Conservation (phyloP, 2,797 vertebrate species). For the Halcyon leucocephala region DNA sequence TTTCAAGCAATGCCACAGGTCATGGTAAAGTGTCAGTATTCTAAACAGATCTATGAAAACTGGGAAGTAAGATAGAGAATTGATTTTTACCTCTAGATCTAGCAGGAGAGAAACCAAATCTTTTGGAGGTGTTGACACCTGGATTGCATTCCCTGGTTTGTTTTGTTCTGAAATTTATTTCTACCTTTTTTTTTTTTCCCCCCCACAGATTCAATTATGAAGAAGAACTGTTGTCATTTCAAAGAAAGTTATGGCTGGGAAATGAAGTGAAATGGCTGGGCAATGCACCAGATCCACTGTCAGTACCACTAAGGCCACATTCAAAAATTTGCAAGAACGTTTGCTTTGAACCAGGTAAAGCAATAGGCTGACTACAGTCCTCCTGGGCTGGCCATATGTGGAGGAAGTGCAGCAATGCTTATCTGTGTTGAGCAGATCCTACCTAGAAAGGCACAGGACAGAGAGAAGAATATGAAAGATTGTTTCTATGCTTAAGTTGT, state of each 20-base stretch:
- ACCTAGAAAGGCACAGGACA: not conserved
- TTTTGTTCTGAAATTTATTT: not conserved
- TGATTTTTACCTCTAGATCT: not conserved
- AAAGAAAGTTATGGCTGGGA: not conserved
- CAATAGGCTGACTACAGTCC: not conserved
- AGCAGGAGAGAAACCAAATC: not conserved
- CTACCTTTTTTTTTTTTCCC: not conserved
- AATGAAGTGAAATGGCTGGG: not conserved
- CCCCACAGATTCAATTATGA: not conserved
- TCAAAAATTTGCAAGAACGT: not conserved
- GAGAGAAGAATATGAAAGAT: not conserved
- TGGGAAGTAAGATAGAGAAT: not conserved
- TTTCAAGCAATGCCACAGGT: not conserved
- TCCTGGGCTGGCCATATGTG: not conserved
- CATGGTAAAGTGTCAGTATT: not conserved
- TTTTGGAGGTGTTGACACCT: not conserved
- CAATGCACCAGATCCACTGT: not conserved
- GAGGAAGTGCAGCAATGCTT: not conserved
- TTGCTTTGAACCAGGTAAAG: not conserved
- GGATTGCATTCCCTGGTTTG: not conserved
- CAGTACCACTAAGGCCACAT: not conserved
- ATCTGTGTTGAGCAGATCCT: not conserved
- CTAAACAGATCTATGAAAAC: not conserved
- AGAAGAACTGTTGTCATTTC: not conserved
- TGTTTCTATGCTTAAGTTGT: no score